phyloP scores from a whole-genome alignment of 2,113 vertebrate species.

The Caranx melampygus region DNA sequence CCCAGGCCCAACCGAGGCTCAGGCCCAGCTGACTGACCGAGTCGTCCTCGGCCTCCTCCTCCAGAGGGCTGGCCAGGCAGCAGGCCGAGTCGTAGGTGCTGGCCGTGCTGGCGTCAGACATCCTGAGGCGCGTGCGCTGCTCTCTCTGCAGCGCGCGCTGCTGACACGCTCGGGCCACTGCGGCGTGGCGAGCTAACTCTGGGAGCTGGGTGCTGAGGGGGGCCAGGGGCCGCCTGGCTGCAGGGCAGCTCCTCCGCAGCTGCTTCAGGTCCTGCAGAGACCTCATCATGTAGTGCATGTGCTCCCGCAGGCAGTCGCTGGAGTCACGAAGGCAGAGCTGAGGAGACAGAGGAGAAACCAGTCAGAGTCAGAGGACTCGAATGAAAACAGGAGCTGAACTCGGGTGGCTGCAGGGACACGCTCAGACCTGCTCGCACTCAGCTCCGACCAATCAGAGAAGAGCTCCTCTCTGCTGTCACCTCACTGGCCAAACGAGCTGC shows the following conservation, averaged over 20 bases:
- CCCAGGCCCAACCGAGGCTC: constrained; percentile 76
- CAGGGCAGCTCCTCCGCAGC: constrained; percentile 73
- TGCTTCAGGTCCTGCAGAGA: constrained; percentile 84
- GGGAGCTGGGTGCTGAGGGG: constrained; percentile 57
- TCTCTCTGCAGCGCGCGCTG: constrained; percentile 77
- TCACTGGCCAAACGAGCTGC: constrained; percentile 12
- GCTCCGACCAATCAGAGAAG: constrained; percentile 10
- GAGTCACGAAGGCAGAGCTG: constrained; percentile 88
- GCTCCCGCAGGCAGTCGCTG: constrained; percentile 79
- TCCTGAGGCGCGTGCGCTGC: constrained; percentile 71
- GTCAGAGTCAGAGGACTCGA: constrained; percentile 25
- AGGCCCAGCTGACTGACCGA: constrained; percentile 53
- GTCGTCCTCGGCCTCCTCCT: constrained; percentile 78
- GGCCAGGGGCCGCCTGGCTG: constrained; percentile 40
- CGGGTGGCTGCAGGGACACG: constrained; percentile 37
- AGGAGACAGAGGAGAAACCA: constrained; percentile 35
- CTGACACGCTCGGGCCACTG: constrained; percentile 66
- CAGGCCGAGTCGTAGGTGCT: constrained; percentile 89
- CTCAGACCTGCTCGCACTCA: constrained; percentile 35
- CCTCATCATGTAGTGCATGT: constrained; percentile 89
- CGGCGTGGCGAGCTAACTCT: constrained; percentile 61
- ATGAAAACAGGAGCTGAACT: constrained; percentile 22
- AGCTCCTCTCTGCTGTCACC: constrained; percentile 24
- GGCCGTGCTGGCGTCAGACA: constrained; percentile 85
- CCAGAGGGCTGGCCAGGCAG: constrained; percentile 86